Percentiles rank a stretch among this genome's conserved stretches.
phyloP scores from a whole-genome alignment of 2,888 invertebrate genomes.

The Eristalinus aeneus region DNA sequence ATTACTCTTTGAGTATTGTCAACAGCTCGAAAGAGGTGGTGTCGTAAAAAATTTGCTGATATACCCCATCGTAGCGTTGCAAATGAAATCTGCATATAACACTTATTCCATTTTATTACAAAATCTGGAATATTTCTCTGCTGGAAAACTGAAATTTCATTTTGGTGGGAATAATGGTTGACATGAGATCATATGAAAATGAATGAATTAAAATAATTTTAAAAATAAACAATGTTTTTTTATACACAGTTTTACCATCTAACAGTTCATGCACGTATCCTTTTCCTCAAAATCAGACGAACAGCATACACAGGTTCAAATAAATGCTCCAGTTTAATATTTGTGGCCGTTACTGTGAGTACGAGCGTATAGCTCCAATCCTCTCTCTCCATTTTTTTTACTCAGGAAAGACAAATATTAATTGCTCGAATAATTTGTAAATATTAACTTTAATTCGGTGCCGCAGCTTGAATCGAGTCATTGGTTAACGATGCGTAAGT shows the following conservation, averaged over 20 bases:
- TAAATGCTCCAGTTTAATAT: not conserved
- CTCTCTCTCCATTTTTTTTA: not conserved
- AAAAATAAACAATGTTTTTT: not conserved
- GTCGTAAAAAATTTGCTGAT: no score
- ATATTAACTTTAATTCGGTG: not conserved
- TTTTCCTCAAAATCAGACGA: not conserved
- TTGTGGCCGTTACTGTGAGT: slow-evolving; percentile 10
- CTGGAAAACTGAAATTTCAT: no score
- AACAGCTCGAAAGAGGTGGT: no score
- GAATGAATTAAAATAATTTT: not conserved
- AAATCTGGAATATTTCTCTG: no score
- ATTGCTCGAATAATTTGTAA: not conserved
- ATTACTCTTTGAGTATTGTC: no score
- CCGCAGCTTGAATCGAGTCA: not conserved
- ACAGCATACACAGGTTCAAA: no score
- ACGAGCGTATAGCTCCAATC: no score
- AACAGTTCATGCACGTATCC: slow-evolving; percentile 3
- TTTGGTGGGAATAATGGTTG: not conserved
- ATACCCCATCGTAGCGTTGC: no score
- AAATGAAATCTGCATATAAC: no score
- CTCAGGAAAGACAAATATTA: not conserved
- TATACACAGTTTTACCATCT: not conserved
- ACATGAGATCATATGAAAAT: not conserved
- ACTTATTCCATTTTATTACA: no score
- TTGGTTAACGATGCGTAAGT: not conserved